Percentiles rank a stretch among this genome's conserved stretches.
These are phyloP conservation scores for Pseudorhiza aurosa DNA, from an alignment of 30 jellyfish, hydroid and myxozoan species.

Conservation along the genomic window DNA sequence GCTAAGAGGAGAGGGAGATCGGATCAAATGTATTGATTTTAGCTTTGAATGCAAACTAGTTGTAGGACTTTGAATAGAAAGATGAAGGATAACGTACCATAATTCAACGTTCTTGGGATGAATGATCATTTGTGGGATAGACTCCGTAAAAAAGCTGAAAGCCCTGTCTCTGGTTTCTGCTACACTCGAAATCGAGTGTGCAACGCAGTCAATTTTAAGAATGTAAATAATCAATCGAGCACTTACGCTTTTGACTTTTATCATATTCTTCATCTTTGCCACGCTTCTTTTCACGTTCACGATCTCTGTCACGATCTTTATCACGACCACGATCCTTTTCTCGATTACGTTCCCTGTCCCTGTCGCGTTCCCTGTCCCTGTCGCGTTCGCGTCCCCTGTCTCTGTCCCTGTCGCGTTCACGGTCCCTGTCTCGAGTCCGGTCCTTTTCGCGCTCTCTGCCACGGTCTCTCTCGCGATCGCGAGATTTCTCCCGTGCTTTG, in stretches of 20 bases:
- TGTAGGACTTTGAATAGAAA: too few species aligned
- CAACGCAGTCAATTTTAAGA: too few species aligned
- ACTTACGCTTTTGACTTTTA: not conserved
- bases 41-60: too few species aligned
- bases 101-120: too few species aligned
- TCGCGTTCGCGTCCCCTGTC: conserved; percentile 10
- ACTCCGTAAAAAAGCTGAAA: too few species aligned
- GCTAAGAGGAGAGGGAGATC: too few species aligned
- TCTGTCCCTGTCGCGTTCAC: conserved; percentile 21
- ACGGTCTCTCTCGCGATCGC: conserved; percentile 39
- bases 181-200: too few species aligned
- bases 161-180: too few species aligned
- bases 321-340: conserved; percentile 13
- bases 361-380: conserved; percentile 23
- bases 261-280: conserved; percentile 21
- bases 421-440: conserved; percentile 17
- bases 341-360: conserved; percentile 30
- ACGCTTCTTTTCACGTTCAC: conserved; percentile 40
- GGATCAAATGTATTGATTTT: too few species aligned
- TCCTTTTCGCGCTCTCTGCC: conserved; percentile 43
- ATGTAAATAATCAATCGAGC: not conserved
- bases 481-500: conserved; percentile 47
- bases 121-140: too few species aligned
- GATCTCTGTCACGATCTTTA: conserved; percentile 22
- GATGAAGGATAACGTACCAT: too few species aligned